A percentile compares a stretch with the other conserved stretches of the same genome.
Conservation (phyloP, 2,888 invertebrate genomes). For the Acanthosoma haemorrhoidale region DNA sequence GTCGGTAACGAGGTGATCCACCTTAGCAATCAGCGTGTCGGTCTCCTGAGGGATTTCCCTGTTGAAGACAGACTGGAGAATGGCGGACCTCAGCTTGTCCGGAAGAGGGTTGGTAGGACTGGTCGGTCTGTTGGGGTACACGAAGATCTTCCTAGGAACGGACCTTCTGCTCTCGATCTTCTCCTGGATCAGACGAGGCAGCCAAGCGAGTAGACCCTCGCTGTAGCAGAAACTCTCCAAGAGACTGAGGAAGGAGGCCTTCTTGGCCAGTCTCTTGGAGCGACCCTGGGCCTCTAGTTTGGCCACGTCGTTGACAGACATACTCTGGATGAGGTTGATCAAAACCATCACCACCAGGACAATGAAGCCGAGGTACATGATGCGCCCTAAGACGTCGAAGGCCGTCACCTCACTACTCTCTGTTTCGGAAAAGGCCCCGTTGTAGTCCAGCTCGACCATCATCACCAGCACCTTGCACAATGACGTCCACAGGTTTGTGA, state of each 20-base stretch:
- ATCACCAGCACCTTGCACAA: conserved; percentile 55
- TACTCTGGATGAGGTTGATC: conserved; percentile 56
- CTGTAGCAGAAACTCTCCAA: conserved; percentile 53
- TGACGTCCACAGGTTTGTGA: conserved; percentile 52
- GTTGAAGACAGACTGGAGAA: background rate
- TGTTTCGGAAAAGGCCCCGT: conserved; percentile 47
- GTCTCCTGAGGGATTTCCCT: background rate
- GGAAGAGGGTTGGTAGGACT: background rate
- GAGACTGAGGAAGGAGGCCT: conserved; percentile 53
- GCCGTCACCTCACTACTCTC: conserved; percentile 46
- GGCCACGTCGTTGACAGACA: conserved; percentile 56
- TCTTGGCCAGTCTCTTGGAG: conserved; percentile 51
- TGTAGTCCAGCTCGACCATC: conserved; percentile 57
- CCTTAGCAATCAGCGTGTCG: background rate
- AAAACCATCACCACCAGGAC: conserved; percentile 54
- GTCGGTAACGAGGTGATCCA: background rate
- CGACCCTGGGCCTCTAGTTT: conserved; percentile 55
- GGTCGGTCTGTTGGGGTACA: background rate
- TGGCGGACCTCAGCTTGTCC: background rate
- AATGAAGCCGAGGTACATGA: conserved; percentile 53
- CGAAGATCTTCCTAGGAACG: background rate
- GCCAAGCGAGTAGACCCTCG: conserved; percentile 46
- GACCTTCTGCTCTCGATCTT: background rate
- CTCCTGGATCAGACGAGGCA: conserved; percentile 44
- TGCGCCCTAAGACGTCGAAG: conserved; percentile 47